A percentile compares a stretch with the other conserved stretches of the same genome.
Conservation (phyloP, 2,888 invertebrate genomes). For the Lamellibrachia satsuma region DNA sequence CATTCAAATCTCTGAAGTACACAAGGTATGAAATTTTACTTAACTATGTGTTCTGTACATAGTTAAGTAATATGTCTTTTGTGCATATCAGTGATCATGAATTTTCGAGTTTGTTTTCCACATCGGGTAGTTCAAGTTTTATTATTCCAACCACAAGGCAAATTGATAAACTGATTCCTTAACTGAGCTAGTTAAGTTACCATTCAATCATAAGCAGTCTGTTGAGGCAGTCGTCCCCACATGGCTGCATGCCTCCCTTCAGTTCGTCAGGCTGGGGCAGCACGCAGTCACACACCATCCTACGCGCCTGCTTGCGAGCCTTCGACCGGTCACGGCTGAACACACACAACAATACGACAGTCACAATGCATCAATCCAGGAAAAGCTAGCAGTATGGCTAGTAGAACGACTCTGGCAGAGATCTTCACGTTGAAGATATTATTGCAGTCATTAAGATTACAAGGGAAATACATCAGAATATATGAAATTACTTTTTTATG, state of each 20-base stretch:
- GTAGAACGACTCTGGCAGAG: background rate
- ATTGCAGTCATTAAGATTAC: background rate
- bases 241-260: constrained; percentile 83
- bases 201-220: constrained; percentile 98
- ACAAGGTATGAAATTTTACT: background rate
- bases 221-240: constrained; percentile 96
- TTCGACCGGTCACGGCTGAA: constrained; percentile 68
- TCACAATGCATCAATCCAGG: background rate
- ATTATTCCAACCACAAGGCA: background rate
- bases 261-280: constrained; percentile 88
- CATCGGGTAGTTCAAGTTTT: background rate
- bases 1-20: background rate
- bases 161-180: background rate
- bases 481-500: constrained; percentile 26
- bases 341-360: background rate
- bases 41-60: background rate
- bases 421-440: background rate
- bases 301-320: constrained; percentile 87
- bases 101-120: background rate
- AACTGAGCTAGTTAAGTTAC: constrained; percentile 68
- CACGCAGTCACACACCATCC: constrained; percentile 96
- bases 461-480: background rate
- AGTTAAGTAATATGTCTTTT: no score
- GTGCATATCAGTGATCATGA: background rate
- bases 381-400: background rate